Evolutionary conservation across 1,140 invertebrate species (phyloP), one percentile per base, ranked within the genome.

Genomic region (Micrasema longulum): DNA sequence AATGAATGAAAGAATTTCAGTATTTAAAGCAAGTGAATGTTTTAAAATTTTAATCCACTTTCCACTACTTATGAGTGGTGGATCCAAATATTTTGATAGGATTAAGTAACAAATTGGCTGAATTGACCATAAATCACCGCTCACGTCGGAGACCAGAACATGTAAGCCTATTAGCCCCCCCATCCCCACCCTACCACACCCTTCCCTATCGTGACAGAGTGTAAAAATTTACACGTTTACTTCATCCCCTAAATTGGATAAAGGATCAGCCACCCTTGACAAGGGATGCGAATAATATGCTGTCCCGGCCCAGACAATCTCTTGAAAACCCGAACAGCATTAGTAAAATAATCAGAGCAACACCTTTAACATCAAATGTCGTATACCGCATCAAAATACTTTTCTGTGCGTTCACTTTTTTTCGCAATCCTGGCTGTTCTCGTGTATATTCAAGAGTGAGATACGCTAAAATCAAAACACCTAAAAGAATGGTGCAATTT

Each of bases 241-340:
- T 47, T 70, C 68, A 70, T 70, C 68, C 68, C 60, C 68, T 38
- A 70, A 70, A 70, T 70, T 70, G 68, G 68, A 70, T 70, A 52
- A 22, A 14, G 57, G 68, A 70, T 70, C 31, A 64, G 57, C 45
- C 18, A 45, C 68, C 57, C 68, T 26, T 57, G 52, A 62, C 52
- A 60, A 20, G 53, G 53, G 67, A 41, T 60, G 52, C 47, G 47
- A 66, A 66, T 60, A 60, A 60, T 60, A 36, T 60, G 35, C 55
- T 20, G 35, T 38, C 16, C 26, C 5, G 14, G 18, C 20, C 9
- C 38, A 9, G 16, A 14, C 52, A 23, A 55, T 35, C 26, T 7
- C 3, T 7, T 7, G 7, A 31, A 31, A 31, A 31, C 7, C 3
- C 7, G 7, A 31, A 31, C 26, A 31, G 3, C 7, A 4, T 31